Percentiles rank a stretch among this genome's conserved stretches.
phyloP scores from a whole-genome alignment of 30 jellyfish, hydroid and myxozoan genomes.

The Morbakka virulenta region DNA sequence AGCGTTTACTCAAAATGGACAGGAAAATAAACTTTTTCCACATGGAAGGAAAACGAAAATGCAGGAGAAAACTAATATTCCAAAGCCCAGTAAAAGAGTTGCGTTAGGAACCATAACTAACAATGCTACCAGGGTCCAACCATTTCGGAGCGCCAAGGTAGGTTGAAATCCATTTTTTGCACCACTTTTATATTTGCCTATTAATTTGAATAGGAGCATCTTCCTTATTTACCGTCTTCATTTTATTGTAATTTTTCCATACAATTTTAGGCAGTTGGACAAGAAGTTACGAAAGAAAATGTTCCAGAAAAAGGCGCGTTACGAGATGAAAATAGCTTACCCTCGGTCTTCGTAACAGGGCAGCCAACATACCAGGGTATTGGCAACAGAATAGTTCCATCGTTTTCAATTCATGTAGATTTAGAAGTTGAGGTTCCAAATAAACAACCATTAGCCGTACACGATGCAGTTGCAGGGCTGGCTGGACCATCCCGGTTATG shows the following conservation, averaged over 20 bases:
- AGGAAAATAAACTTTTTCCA: neutral
- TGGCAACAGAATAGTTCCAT: neutral
- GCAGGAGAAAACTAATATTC: conserved; percentile 66
- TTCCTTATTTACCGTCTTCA: too few relatives aligned
- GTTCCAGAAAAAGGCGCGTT: neutral
- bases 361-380: neutral
- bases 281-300: too few relatives aligned
- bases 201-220: too few relatives aligned
- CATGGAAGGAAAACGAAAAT: conserved; percentile 59
- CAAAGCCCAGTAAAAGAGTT: conserved; percentile 81
- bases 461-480: neutral
- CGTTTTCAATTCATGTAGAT: neutral
- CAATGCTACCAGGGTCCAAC: conserved; percentile 76
- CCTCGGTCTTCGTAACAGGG: neutral
- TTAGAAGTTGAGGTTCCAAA: too few relatives aligned
- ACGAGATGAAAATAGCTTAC: neutral
- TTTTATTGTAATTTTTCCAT: too few relatives aligned
- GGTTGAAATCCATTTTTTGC: too few relatives aligned
- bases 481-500: neutral
- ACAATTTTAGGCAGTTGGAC: neutral
- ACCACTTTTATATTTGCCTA: too few relatives aligned
- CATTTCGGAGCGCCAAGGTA: conserved; percentile 94
- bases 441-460: neutral
- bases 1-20: neutral
- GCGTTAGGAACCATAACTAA: conserved; percentile 88